Percentiles rank a stretch among this genome's conserved stretches.
phyloP scores from a whole-genome alignment of 2,113 vertebrate species.

The Origma solitaria region DNA sequence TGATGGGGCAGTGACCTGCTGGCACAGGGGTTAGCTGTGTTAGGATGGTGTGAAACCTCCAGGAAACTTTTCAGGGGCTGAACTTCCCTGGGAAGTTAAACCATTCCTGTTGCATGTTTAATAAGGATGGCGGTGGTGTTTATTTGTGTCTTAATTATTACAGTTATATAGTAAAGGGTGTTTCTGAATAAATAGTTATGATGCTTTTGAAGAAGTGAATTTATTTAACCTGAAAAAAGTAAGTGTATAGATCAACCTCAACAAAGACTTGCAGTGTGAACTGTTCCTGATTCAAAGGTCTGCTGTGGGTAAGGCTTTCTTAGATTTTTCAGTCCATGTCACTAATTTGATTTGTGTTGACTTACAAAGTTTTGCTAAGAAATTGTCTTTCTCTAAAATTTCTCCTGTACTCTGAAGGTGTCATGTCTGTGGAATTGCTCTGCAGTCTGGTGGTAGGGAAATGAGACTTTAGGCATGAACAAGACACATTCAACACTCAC shows the following conservation, averaged over 20 bases:
- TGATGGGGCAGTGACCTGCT: not conserved
- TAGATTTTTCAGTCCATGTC: not conserved
- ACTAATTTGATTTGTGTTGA: not conserved
- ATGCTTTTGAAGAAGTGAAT: not conserved
- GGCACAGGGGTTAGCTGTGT: not conserved
- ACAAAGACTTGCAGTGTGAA: not conserved
- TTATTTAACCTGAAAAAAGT: not conserved
- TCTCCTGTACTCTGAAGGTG: not conserved
- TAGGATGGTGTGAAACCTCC: not conserved
- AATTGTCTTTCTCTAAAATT: not conserved
- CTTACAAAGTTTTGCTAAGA: not conserved
- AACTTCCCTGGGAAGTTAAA: not conserved
- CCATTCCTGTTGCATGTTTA: accelerated
- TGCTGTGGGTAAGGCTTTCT: not conserved
- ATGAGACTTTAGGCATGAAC: not conserved
- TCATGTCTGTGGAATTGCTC: not conserved
- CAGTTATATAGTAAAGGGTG: accelerated
- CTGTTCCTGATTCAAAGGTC: not conserved
- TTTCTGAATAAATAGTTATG: accelerated
- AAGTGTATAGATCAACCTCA: not conserved
- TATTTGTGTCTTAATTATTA: not conserved
- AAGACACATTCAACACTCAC: not conserved
- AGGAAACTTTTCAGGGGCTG: too few species aligned
- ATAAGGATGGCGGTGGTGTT: accelerated
- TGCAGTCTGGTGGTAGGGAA: not conserved